Evolutionary conservation across 2,888 invertebrate genomes (phyloP), one percentile per base, ranked within the genome.

Genomic region (Xiphydria camelus): DNA sequence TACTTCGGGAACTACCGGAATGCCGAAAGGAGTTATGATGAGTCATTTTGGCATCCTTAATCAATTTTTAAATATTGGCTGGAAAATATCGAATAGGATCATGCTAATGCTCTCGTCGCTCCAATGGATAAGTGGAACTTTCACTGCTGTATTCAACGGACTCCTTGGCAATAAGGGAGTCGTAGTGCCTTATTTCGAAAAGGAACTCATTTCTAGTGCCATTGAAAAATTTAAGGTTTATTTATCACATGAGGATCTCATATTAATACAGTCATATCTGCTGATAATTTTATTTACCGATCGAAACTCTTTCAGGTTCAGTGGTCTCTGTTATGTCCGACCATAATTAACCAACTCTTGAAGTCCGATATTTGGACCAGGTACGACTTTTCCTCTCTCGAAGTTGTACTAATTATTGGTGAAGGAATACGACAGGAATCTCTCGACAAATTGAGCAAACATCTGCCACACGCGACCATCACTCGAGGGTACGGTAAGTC

Each of bases 1-100:
- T 23, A 68, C 73, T 1, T 74, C 74, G 0, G 74, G 73, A 1
- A 70, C 68, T 0, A 73, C 71, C 0, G 73, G 68, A 0, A 18
- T 61, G 4, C 66, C 73, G 0, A 74, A 73, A 18, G 68, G 64
- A n/a, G n/a, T n/a, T n/a, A n/a, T n/a, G n/a, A n/a, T n/a, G n/a
- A n/a, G n/a, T n/a, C n/a, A n/a, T n/a, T n/a, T n/a, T n/a, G n/a
- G n/a, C n/a, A n/a, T n/a, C n/a, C n/a, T n/a, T n/a, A n/a, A n/a
- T n/a, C n/a, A n/a, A n/a, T n/a, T n/a, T n/a, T n/a, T n/a, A n/a
- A n/a, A n/a, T n/a, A n/a, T n/a, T n/a, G n/a, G n/a, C n/a, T n/a
- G n/a, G n/a, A n/a, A n/a, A n/a, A n/a, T n/a, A n/a, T n/a, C n/a
- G n/a, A n/a, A n/a, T n/a, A n/a, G n/a, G n/a, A n/a, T n/a, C n/a